phyloP scores from a whole-genome alignment of 2,888 invertebrate genomes.

The Axea sp. region DNA sequence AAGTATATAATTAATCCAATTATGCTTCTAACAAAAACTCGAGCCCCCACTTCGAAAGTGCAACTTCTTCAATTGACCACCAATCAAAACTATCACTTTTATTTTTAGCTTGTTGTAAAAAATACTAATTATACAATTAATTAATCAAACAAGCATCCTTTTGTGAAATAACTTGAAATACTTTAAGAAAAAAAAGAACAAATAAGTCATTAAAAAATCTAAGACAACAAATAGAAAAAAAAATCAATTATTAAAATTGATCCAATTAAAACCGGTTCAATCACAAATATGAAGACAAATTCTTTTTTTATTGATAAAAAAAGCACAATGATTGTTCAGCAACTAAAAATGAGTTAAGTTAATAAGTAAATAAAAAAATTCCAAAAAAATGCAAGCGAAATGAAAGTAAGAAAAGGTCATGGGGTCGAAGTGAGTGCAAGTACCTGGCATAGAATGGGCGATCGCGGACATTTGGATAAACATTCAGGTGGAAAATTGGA shows the following conservation, averaged over 20 bases:
- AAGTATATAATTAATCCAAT: constrained; percentile 25
- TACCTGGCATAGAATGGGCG: constrained; percentile 79
- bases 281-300: no score
- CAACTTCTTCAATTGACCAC: constrained; percentile 23
- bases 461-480: constrained; percentile 78
- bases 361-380: neutral
- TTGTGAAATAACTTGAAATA: neutral
- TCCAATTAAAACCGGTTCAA: no score
- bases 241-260: no score
- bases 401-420: constrained; percentile 5
- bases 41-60: constrained; percentile 10
- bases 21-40: constrained; percentile 8
- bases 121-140: constrained; percentile 32
- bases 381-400: neutral
- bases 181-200: no score
- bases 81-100: constrained; percentile 20
- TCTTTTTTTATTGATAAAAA: neutral
- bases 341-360: no score
- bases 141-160: constrained; percentile 7
- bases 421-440: constrained; percentile 42
- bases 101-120: constrained; percentile 19
- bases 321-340: no score
- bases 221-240: no score
- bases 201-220: no score
- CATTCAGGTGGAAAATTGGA: constrained; percentile 74